Evolutionary conservation across 2,888 invertebrate species (phyloP).

Genomic region (Bembecia ichneumoniformis): DNA sequence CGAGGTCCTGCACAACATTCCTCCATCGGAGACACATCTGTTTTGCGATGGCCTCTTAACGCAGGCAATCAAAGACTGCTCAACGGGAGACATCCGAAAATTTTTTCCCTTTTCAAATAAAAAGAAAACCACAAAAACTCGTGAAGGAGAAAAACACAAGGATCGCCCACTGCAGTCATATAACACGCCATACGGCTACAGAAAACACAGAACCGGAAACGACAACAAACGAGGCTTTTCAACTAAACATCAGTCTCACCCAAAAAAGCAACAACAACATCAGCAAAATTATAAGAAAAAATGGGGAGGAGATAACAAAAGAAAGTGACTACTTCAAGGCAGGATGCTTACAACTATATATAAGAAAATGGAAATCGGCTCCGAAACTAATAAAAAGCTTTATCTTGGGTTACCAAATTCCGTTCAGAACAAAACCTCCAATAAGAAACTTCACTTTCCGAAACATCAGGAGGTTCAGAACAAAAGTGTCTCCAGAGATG

Average conservation of each 20-base stretch:
- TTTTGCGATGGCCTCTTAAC: slow-evolving; percentile 4
- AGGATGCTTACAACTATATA: not conserved
- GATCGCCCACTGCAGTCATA: too few species aligned
- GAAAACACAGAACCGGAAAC: too few species aligned
- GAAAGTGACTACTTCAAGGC: slow-evolving; percentile 1
- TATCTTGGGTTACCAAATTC: not conserved
- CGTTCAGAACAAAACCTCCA: not conserved
- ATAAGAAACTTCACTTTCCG: not conserved
- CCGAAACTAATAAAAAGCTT: too few species aligned
- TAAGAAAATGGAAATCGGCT: too few species aligned
- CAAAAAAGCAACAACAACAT: too few species aligned
- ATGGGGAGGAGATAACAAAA: too few species aligned
- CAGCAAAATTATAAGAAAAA: too few species aligned
- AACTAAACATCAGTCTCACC: too few species aligned
- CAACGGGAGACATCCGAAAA: not conserved
- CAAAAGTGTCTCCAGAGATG: not conserved
- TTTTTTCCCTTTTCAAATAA: not conserved
- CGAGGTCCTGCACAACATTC: not conserved
- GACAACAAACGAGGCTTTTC: too few species aligned
- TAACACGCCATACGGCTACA: too few species aligned
- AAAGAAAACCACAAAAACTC: not conserved
- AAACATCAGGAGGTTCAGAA: not conserved
- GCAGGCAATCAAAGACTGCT: slow-evolving; percentile 1
- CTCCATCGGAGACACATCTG: slow-evolving; percentile 4
- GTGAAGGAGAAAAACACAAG: too few species aligned